Percentiles rank a stretch among this genome's conserved stretches.
phyloP scores from a whole-genome alignment of 2,888 invertebrate species.

The Ochropacha duplaris region DNA sequence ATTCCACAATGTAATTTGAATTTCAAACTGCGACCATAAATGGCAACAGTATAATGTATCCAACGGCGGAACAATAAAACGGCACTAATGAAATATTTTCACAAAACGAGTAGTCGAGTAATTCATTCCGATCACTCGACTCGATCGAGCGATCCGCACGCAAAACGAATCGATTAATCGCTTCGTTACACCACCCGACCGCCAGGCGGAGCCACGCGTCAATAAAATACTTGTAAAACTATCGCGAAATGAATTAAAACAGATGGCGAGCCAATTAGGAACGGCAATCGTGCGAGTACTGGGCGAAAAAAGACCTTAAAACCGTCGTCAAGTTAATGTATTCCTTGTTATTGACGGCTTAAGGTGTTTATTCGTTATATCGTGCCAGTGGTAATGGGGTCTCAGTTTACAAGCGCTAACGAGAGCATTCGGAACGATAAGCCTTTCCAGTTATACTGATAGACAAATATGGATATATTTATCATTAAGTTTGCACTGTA shows the following conservation, averaged over 20 bases:
- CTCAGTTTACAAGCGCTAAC: constrained; percentile 77
- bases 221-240: constrained; percentile 83
- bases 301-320: constrained; percentile 70
- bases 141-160: constrained; percentile 69
- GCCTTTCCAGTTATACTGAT: constrained; percentile 74
- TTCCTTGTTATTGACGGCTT: constrained; percentile 36
- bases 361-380: constrained; percentile 50
- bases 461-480: constrained; percentile 82
- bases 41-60: constrained; percentile 14
- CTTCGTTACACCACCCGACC: constrained; percentile 66
- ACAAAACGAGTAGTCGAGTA: constrained; percentile 58
- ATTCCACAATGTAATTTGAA: constrained; percentile 18
- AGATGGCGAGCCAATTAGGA: constrained; percentile 82
- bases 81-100: constrained; percentile 50
- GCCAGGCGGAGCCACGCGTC: constrained; percentile 80
- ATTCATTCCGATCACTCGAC: constrained; percentile 52
- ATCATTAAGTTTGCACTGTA: constrained; percentile 74
- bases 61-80: constrained; percentile 38
- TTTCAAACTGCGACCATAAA: constrained; percentile 19
- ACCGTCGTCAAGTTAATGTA: constrained; percentile 39
- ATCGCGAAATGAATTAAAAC: constrained; percentile 83
- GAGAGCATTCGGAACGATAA: constrained; percentile 72
- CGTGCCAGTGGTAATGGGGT: constrained; percentile 60
- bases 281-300: constrained; percentile 79
- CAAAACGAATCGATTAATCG: constrained; percentile 81